Evolutionary conservation across 2,113 vertebrate species (phyloP), one percentile per base, ranked within the genome.

Genomic region (Xyrauchen texanus): DNA sequence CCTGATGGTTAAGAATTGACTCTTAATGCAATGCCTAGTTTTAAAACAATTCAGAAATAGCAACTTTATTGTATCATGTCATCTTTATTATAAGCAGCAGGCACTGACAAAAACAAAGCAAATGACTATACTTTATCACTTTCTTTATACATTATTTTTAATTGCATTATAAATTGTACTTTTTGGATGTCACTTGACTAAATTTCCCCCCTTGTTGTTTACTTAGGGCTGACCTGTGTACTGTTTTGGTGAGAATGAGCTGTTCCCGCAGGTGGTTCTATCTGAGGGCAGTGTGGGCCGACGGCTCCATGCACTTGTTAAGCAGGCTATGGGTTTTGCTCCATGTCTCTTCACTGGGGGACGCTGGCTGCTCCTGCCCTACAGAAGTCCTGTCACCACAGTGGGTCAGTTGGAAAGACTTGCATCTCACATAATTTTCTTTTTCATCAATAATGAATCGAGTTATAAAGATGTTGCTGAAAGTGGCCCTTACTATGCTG

Each of bases 211-310:
- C 0, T 71, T 51, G 15, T 60, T 5, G 15, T 73, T 7, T 61
- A 66, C 75, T 44, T 88, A 95, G 94, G 68, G 94, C 93, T 4
- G 91, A 94, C 78, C 87, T 0, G 87, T 94, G 8, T 96, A 94
- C 88, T 89, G 91, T 11, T 97, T 94, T 0, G 94, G 95, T 2
- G 95, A 96, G 90, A 96, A 93, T 0, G 93, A 95, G 8, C 61
- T 94, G 63, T 96, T 93, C 66, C 76, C 55, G 53, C 85, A 93
- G 83, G 88, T 95, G 68, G 46, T 83, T 42, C 91, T 95, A 16
- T 16, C 83, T 0, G 84, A 89, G 0, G 89, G 84, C 12, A 93
- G 92, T 53, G 12, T 91, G 2, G 86, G 87, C 7, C 85, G 89
- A 11, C 77, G 46, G n/a, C 71, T 90, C 5, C 95, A 96, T 85